A percentile compares a stretch with the other conserved stretches of the same genome.
Evolutionary conservation across 2,113 vertebrate species (phyloP).

Genomic region (Alaudala cheleensis): DNA sequence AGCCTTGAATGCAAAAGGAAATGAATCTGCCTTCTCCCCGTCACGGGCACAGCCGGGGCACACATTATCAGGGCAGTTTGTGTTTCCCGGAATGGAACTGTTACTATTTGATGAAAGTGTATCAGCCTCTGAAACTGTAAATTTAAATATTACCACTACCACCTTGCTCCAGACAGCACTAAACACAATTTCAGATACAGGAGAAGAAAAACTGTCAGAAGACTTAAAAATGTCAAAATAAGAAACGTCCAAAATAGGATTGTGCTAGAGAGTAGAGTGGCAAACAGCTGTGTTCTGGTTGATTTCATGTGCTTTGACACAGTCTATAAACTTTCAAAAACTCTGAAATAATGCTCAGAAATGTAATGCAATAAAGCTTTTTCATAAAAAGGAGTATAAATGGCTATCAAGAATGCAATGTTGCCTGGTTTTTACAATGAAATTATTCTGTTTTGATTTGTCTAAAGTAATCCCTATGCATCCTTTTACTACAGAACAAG

Average conservation of each 20-base stretch:
- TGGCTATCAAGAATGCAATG: neutral
- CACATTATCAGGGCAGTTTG: neutral
- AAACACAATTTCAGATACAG: neutral
- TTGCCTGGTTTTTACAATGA: neutral
- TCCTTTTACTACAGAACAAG: neutral
- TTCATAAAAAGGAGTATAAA: neutral
- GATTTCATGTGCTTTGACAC: neutral
- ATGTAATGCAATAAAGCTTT: neutral
- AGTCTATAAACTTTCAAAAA: neutral
- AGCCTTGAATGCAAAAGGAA: neutral
- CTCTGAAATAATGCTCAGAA: neutral
- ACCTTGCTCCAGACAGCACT: neutral
- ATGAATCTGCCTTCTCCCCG: neutral
- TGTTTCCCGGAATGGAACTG: neutral
- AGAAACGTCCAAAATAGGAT: neutral
- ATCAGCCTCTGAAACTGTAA: neutral
- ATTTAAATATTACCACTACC: neutral
- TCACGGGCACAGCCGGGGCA: neutral
- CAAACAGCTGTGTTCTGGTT: neutral
- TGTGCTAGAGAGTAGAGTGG: neutral
- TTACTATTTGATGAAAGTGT: neutral
- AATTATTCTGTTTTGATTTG: neutral
- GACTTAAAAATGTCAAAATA: neutral
- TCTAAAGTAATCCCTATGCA: neutral
- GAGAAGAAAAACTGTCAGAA: neutral